These are phyloP conservation scores for Sebastes minor DNA, from an alignment of 2,797 vertebrate genomes.

Conservation along the genomic window DNA sequence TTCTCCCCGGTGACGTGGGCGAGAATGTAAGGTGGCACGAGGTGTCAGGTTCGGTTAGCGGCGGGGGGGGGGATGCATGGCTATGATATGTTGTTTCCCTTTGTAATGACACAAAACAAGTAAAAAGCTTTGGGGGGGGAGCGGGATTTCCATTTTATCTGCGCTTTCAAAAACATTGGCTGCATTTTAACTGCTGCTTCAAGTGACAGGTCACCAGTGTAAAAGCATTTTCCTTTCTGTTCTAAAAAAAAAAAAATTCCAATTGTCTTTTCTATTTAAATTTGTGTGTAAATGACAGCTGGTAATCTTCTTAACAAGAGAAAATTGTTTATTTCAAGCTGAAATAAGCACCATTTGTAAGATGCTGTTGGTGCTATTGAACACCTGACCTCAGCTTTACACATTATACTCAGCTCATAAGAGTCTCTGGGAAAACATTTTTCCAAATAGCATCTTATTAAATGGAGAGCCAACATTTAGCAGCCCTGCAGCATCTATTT, in stretches of 20 bases:
- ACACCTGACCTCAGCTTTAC: background rate
- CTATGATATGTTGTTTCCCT: constrained; percentile 50
- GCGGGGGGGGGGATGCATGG: background rate
- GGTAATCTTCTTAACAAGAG: background rate
- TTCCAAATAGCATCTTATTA: background rate
- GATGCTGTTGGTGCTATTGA: background rate
- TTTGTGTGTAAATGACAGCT: background rate
- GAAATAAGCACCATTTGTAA: background rate
- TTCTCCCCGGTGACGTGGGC: constrained; percentile 30
- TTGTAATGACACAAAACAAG: constrained; percentile 47
- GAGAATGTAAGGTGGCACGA: constrained; percentile 43
- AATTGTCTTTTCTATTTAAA: constrained; percentile 3
- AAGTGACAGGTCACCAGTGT: constrained; percentile 19
- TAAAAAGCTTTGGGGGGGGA: constrained; percentile 5
- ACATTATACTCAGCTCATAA: background rate
- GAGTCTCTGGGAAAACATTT: background rate
- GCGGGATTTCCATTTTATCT: constrained; percentile 43
- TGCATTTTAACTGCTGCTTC: constrained; percentile 5
- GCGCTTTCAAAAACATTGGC: background rate
- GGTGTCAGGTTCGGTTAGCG: constrained; percentile 47
- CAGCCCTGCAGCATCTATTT: background rate
- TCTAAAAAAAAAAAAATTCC: background rate
- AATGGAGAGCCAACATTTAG: background rate
- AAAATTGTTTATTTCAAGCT: background rate
- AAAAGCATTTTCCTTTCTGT: constrained; percentile 1